Conservation (phyloP, 2,113 vertebrate species). For the Clarias macrocephalus region DNA sequence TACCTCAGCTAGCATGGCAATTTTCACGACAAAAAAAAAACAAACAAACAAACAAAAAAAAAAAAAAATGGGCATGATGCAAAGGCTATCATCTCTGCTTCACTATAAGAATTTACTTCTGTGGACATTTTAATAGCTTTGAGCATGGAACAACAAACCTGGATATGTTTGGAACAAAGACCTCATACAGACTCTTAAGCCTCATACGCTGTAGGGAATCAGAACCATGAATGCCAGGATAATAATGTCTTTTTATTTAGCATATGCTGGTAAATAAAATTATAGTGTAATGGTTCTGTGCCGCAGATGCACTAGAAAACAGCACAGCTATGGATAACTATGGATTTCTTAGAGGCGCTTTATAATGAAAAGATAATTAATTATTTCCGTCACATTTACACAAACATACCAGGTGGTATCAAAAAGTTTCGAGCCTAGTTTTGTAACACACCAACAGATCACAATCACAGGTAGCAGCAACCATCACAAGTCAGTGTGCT, state of each 20-base stretch:
- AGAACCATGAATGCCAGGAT: not conserved
- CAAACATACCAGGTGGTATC: not conserved
- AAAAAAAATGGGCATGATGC: slow-evolving; percentile 51
- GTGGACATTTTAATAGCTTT: slow-evolving; percentile 58
- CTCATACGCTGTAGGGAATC: slow-evolving; percentile 9
- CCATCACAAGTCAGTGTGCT: too few relatives aligned
- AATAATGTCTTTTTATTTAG: not conserved
- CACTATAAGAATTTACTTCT: slow-evolving; percentile 53
- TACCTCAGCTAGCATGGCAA: slow-evolving; percentile 45
- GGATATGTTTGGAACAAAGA: slow-evolving; percentile 51
- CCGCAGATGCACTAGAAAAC: not conserved
- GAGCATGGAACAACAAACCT: slow-evolving; percentile 58
- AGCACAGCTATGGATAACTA: too few relatives aligned
- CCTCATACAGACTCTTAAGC: slow-evolving; percentile 27
- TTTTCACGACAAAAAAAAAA: slow-evolving; percentile 32
- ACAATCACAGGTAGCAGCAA: too few relatives aligned
- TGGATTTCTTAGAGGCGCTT: not conserved
- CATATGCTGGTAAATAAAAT: not conserved
- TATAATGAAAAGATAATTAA: not conserved
- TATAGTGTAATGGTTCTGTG: not conserved
- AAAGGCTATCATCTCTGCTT: slow-evolving; percentile 57
- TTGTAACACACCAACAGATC: too few relatives aligned
- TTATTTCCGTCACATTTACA: not conserved
- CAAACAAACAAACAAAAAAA: not conserved
- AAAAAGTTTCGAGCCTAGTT: too few relatives aligned